Evolutionary conservation across 2,797 vertebrate genomes (phyloP), one percentile per base, ranked within the genome.

Genomic region (Rhinella marina): DNA sequence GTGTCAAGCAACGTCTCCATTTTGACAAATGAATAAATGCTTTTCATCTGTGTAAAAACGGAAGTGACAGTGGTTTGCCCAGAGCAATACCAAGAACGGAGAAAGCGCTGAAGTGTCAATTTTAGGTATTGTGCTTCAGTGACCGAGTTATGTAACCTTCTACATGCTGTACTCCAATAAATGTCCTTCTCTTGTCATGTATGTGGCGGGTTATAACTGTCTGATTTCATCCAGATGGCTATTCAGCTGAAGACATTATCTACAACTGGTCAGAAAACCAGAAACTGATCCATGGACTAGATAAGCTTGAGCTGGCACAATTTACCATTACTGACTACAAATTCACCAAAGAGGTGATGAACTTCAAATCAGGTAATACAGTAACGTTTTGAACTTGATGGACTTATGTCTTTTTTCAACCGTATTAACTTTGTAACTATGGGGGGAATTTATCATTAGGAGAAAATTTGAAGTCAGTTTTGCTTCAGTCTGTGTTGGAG

Each of bases 261-360:
- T 99, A 99, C 92, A 96, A 97, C 92, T 99, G 98, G 98, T 99
- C 98, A 0, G 98, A 99, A 86, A 99, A 96, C 93, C 98, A 99
- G 92, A 95, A 91, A 29, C 95, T 97, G 91, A 99, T 99, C 92
- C 98, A 99, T 0, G 98, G 98, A 27, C 93, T 99, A 92, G 98
- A 99, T 93, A 97, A 97, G 92, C 94, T 99, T 90, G 97, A 99
- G 91, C 95, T 99, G 72, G 98, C 98, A 29, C 98, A 99, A 91
- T 99, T 99, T 94, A 99, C 98, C 90, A 98, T 99, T 91, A 99
- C 96, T 11, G 96, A 94, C 92, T 99, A 98, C 93, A 95, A 93
- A 72, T 99, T 99, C 90, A 95, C 96, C 86, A 98, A 97, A 0
- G 98, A 99, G 93, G 94, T 96, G 75, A 95, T 97, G 96, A 99